These are phyloP conservation scores for Littorina saxatilis DNA, from an alignment of 1,140 invertebrate genomes.

Conservation along the genomic window DNA sequence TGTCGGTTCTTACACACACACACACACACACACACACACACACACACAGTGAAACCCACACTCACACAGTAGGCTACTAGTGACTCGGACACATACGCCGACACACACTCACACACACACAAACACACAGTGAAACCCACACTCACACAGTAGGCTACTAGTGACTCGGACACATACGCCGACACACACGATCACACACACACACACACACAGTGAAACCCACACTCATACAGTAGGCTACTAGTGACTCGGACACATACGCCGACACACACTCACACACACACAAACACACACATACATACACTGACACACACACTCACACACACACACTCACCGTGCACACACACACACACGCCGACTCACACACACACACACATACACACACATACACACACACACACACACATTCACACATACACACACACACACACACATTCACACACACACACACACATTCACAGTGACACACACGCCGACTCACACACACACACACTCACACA, in stretches of 20 bases:
- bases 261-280: not conserved
- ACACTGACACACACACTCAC: not conserved
- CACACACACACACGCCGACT: not conserved
- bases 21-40: conserved; percentile 6
- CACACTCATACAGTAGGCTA: not conserved
- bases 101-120: not conserved
- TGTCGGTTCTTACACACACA: not conserved
- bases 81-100: not conserved
- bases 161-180: not conserved
- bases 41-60: conserved; percentile 1
- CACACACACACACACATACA: not conserved
- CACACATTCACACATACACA: not conserved
- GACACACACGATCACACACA: not conserved
- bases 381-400: not conserved
- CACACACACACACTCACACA: not conserved
- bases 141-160: not conserved
- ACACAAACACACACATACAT: not conserved
- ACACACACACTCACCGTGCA: not conserved
- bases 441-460: not conserved
- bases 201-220: not conserved
- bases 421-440: conserved; percentile 18
- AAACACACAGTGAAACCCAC: conserved; percentile 15
- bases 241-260: not conserved
- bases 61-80: no score
- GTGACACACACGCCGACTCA: not conserved